Percentiles rank a stretch among this genome's conserved stretches.
phyloP scores from a whole-genome alignment of 2,113 vertebrate species.

The Anarhynchus alexandrinus region DNA sequence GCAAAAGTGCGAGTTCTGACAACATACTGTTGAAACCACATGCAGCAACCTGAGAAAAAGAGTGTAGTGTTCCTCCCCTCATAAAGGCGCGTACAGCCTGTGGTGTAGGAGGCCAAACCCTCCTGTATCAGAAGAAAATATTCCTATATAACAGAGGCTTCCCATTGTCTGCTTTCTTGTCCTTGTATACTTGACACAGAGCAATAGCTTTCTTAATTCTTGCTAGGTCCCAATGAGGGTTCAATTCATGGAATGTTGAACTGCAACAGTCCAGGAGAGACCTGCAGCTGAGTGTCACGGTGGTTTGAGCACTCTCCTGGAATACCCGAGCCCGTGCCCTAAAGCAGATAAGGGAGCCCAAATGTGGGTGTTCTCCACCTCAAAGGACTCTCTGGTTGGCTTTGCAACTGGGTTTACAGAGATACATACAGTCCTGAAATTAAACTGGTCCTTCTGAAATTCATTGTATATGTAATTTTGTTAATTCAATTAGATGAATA shows the following conservation, averaged over 20 bases:
- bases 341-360: neutral
- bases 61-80: neutral
- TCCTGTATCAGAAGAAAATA: neutral
- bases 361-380: neutral
- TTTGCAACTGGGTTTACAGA: neutral
- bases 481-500: neutral
- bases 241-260: neutral
- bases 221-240: neutral
- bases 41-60: neutral
- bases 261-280: neutral
- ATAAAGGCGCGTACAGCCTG: neutral
- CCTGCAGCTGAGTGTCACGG: neutral
- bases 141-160: neutral
- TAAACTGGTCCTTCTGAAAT: neutral
- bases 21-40: neutral
- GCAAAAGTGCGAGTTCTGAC: neutral
- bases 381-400: neutral
- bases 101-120: neutral
- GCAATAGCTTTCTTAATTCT: neutral
- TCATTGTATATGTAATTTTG: neutral
- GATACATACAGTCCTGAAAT: neutral
- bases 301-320: neutral
- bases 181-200: neutral
- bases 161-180: neutral
- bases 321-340: neutral